Conservation (phyloP, 1,140 invertebrate genomes). For the Pseudomyrmex dendroicus region DNA sequence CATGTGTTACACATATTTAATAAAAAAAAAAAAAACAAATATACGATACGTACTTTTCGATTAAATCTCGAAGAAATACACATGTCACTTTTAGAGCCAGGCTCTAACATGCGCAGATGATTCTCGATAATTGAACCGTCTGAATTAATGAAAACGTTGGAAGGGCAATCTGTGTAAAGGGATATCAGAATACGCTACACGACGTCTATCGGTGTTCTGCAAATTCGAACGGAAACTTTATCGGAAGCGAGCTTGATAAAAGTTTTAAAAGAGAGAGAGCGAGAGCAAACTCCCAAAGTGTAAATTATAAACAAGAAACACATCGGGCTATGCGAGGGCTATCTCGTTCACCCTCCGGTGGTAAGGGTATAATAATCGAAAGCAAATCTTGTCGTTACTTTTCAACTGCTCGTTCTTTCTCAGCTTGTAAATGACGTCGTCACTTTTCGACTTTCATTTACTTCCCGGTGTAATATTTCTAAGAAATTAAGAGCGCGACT, state of each 20-base stretch:
- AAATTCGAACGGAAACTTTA: constrained; percentile 17
- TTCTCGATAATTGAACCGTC: no score
- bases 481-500: no score
- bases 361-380: not conserved
- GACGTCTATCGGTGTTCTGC: not conserved
- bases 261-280: constrained; percentile 14
- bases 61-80: no score
- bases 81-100: no score
- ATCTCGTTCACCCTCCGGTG: not conserved
- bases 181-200: constrained; percentile 15
- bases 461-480: no score
- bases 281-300: not conserved
- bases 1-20: not conserved
- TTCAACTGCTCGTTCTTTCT: constrained; percentile 16
- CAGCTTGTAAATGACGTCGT: not conserved
- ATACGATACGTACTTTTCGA: no score
- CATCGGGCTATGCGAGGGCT: not conserved
- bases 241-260: not conserved
- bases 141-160: not conserved
- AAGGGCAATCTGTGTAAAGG: not conserved
- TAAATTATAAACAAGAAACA: constrained; percentile 43
- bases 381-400: not conserved
- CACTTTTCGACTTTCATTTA: not conserved
- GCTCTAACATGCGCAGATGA: no score
- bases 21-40: no score